These are phyloP conservation scores for Drosophila percnosoma DNA, from an alignment of 2,888 invertebrate species.

Conservation along the genomic window DNA sequence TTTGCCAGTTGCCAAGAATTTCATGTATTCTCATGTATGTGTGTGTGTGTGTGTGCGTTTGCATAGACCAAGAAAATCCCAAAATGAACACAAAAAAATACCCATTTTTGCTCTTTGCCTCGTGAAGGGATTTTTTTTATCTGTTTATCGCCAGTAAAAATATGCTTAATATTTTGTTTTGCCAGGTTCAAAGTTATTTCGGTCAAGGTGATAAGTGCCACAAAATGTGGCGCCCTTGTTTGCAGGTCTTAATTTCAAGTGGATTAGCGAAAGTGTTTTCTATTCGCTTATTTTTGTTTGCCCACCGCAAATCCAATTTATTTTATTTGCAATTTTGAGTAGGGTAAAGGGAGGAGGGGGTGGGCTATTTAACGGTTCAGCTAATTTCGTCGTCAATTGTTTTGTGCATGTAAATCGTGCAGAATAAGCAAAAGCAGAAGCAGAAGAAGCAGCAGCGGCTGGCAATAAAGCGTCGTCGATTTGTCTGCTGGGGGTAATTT, in stretches of 20 bases:
- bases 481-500: slow-evolving; percentile 69
- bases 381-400: slow-evolving; percentile 74
- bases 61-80: slow-evolving; percentile 33
- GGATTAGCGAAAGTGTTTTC: slow-evolving; percentile 77
- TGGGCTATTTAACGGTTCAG: slow-evolving; percentile 30
- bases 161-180: slow-evolving; percentile 2
- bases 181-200: slow-evolving; percentile 65
- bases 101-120: slow-evolving; percentile 20
- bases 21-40: slow-evolving; percentile 64
- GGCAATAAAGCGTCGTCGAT: slow-evolving; percentile 53
- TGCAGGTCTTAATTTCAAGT: slow-evolving; percentile 56
- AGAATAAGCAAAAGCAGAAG: slow-evolving; percentile 12
- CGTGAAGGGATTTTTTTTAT: not conserved
- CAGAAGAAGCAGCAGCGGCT: not conserved
- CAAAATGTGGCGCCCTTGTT: slow-evolving; percentile 12
- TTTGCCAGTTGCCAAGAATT: slow-evolving; percentile 71
- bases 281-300: not conserved
- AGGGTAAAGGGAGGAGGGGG: rapidly evolving
- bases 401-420: slow-evolving; percentile 64
- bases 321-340: slow-evolving; percentile 55
- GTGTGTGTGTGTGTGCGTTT: slow-evolving; percentile 9
- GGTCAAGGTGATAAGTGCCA: slow-evolving; percentile 57
- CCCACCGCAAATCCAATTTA: slow-evolving; percentile 67
- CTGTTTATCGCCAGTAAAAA: slow-evolving; percentile 8
- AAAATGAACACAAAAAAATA: slow-evolving; percentile 7